Percentiles rank a stretch among this genome's conserved stretches.
Conservation (phyloP, 2,113 vertebrate genomes). For the Corythaixoides concolor region DNA sequence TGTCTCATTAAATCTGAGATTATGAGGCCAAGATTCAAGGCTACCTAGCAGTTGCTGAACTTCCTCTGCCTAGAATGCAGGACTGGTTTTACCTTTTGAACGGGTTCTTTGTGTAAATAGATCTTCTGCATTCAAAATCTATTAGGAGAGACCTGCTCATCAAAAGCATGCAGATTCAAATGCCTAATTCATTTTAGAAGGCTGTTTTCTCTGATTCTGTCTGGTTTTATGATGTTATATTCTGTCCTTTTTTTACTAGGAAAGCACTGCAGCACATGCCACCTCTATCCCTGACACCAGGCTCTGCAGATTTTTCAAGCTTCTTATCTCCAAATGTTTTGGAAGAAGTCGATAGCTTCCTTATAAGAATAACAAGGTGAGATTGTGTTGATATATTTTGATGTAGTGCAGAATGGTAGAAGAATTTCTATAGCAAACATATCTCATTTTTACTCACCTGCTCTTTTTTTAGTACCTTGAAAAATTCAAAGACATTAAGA, state of each 20-base stretch:
- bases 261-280: conserved; percentile 97
- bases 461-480: not conserved
- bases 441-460: not conserved
- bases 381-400: not conserved
- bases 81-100: not conserved
- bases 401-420: not conserved
- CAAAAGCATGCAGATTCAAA: not conserved
- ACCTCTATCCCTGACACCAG: conserved; percentile 87
- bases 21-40: not conserved
- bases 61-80: not conserved
- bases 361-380: conserved; percentile 92
- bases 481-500: not conserved
- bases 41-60: not conserved
- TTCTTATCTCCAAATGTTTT: conserved; percentile 94
- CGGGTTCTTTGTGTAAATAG: not conserved
- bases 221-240: not conserved
- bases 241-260: conserved; percentile 63
- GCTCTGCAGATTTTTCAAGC: conserved; percentile 90
- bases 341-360: conserved; percentile 95
- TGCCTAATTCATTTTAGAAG: not conserved
- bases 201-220: not conserved
- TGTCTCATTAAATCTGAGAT: not conserved
- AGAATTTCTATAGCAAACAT: conserved; percentile 2
- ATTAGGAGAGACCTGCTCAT: not conserved
- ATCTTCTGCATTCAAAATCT: not conserved